Evolutionary conservation across 1,140 invertebrate genomes (phyloP), one percentile per base, ranked within the genome.

Genomic region (Ceratina japonica): DNA sequence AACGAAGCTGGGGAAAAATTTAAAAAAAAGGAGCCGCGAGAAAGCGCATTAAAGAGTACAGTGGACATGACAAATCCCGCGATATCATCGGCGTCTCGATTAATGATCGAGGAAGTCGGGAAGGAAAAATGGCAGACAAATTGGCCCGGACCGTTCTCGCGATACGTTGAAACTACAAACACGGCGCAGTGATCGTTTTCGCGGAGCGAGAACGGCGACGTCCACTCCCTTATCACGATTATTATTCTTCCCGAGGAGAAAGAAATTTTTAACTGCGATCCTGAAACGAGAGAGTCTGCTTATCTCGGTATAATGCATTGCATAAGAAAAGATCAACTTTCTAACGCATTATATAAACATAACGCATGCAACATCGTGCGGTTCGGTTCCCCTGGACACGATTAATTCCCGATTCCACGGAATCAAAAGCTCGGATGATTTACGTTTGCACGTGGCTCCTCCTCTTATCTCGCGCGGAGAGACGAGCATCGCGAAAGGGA

Each of bases 301-400:
- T 56, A 56, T 56, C 54, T 56, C 54, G 10, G 8, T 58, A 49
- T 75, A 59, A 75, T 69, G 16, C 54, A 22, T 76, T 76, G 37
- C 74, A 16, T 69, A 69, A 76, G 64, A 44, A 58, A 66, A 64
- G 5, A 63, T 20, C 65, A n/a, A 27, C 74, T 76, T 76, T 76
- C 74, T 69, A 76, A n/a, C 51, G 12, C 16, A 49, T 75, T 75
- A 75, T 27, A 44, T 31, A 69, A 75, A 31, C 64, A 31, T 31
- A 69, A 20, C 4, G 10, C 22, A n/a, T 31, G 24, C 52, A 59
- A 58, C 52, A 56, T 49, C 49, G 16, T 54, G 37, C 44, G n/a
- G n/a, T 56, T 18, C 54, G n/a, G 15, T 18, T 16, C 72, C 72
- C 1, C 52, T 13, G n/a, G 8, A 18, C 20, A n/a, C 24, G 62